Base-by-base conservation (phyloP, 2,888 invertebrate genomes). In the Congeria kusceri region DNA sequence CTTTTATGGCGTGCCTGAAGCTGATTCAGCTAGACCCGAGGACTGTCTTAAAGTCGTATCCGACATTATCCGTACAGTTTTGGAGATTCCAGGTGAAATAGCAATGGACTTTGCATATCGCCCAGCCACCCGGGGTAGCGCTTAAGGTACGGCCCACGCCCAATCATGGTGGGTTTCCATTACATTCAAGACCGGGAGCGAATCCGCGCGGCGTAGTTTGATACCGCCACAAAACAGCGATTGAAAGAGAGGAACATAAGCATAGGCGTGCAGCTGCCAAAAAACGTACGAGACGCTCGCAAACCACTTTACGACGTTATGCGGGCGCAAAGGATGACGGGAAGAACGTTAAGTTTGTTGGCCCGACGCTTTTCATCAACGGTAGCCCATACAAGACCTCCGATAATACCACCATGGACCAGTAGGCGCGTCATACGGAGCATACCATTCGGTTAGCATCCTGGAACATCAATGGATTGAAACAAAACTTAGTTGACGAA, bases 401-500 rank as follows among this genome's bases (percentile, higher is more conserved):
- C n/a, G n/a, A n/a, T n/a, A n/a, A n/a, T n/a, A n/a, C n/a, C n/a
- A n/a, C 53, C n/a, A 23, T n/a, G n/a, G 53, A 23, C n/a, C 20
- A 53, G 53, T 53, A 53, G 53, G 53, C 5, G 13, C 23, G 53
- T 53, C 53, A 53, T 7, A 23, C n/a, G 53, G 53, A 53, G 15
- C 23, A 23, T 23, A 7, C 23, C 5, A 53, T 53, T 13, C n/a
- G 23, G 5, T 7, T 53, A 53, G 53, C 53, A 53, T 64, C 64
- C 23, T 64, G 64, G 64, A 64, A 64, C n/a, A 46, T 64, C 25
- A 5, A 23, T 47, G 64, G 64, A 15, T 47, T 64, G 13, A 47
- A 47, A 18, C 29, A 47, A 27, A 64, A 64, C 13, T 28, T 64
- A 46, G 27, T 1, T 18, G 64, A 64, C 28, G 1, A 11, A n/a